Conservation (phyloP, 2,888 invertebrate genomes). For the Ormyrus pomaceus region DNA sequence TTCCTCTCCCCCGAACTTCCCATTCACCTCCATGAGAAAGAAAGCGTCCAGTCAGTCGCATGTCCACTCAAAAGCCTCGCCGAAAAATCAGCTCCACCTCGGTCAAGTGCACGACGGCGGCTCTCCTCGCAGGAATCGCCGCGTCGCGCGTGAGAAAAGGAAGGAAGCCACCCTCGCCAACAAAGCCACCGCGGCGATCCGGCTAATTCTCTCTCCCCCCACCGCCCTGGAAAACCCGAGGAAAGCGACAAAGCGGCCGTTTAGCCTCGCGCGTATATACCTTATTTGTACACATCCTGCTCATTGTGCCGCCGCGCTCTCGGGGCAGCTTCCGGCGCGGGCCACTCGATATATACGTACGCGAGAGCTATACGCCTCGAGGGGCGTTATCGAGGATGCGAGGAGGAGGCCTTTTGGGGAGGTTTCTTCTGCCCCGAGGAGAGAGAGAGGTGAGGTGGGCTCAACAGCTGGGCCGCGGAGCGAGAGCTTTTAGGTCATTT, state of each 20-base stretch:
- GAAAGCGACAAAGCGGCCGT: slow-evolving; percentile 55
- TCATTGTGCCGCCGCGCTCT: slow-evolving; percentile 68
- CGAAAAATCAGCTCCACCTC: background rate
- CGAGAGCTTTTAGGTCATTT: slow-evolving; percentile 1
- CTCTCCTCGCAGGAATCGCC: background rate
- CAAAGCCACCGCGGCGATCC: slow-evolving; percentile 12
- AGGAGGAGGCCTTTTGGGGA: background rate
- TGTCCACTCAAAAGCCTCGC: background rate
- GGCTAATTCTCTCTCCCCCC: slow-evolving; percentile 35
- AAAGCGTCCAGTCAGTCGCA: too few species aligned
- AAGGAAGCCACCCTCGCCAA: background rate
- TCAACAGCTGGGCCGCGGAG: background rate
- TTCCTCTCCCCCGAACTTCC: too few species aligned
- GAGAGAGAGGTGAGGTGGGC: too few species aligned
- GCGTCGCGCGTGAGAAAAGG: background rate
- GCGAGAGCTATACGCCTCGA: too few species aligned
- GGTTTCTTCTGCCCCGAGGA: too few species aligned
- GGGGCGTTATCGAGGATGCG: too few species aligned
- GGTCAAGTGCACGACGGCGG: slow-evolving; percentile 28
- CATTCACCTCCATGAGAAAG: background rate
- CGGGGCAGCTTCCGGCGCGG: background rate
- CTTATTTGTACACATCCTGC: slow-evolving; percentile 76
- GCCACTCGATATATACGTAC: too few species aligned
- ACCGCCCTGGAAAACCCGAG: background rate
- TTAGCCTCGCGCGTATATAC: slow-evolving; percentile 72